Conservation (phyloP, 2,888 invertebrate species). For the Phania funesta region DNA sequence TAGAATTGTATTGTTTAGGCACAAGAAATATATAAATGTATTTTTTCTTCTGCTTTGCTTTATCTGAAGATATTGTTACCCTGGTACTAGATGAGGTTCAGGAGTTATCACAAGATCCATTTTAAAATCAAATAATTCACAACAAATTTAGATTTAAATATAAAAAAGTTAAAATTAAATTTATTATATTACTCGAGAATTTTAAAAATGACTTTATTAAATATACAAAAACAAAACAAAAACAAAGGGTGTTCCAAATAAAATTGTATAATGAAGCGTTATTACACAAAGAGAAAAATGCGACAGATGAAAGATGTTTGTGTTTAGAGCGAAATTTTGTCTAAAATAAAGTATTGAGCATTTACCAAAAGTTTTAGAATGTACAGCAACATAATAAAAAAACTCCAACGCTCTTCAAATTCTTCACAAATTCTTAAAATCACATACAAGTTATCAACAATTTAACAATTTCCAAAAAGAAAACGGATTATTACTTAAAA, state of each 20-base stretch:
- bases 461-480: too few relatives aligned
- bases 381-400: too few relatives aligned
- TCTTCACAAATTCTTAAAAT: too few relatives aligned
- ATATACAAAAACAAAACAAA: neutral
- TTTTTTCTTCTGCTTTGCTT: neutral
- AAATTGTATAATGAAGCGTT: too few relatives aligned
- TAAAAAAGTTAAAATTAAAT: neutral
- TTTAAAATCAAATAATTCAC: constrained; percentile 5
- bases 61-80: constrained; percentile 80
- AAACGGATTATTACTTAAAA: too few relatives aligned
- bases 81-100: constrained; percentile 88
- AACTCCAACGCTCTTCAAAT: too few relatives aligned
- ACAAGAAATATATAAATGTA: neutral
- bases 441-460: too few relatives aligned
- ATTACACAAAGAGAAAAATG: too few relatives aligned
- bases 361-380: too few relatives aligned
- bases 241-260: neutral
- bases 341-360: too few relatives aligned
- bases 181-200: neutral
- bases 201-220: neutral
- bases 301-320: too few relatives aligned
- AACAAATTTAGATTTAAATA: constrained; percentile 33
- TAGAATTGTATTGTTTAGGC: constrained; percentile 73
- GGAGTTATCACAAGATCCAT: constrained; percentile 81
- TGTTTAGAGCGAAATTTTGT: too few relatives aligned